Evolutionary conservation across 2,113 vertebrate genomes (phyloP).

Genomic region (Cariama cristata): DNA sequence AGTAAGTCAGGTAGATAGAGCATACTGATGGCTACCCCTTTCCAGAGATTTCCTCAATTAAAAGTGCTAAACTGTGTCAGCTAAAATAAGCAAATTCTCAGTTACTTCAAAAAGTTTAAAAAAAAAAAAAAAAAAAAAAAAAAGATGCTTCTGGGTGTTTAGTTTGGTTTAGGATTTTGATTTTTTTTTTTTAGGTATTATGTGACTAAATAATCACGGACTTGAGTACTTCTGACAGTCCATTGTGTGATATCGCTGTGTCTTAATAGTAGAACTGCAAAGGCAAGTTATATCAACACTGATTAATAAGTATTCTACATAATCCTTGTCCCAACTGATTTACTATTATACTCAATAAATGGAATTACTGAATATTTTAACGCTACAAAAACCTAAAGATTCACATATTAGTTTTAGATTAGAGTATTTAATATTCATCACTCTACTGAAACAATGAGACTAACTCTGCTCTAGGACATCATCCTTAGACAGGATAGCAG

Average conservation of each 20-base stretch:
- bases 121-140: no score
- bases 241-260: not conserved
- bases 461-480: not conserved
- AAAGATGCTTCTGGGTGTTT: not conserved
- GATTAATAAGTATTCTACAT: not conserved
- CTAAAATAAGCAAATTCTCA: not conserved
- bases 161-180: not conserved
- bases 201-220: not conserved
- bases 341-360: not conserved
- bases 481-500: not conserved
- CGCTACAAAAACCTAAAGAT: not conserved
- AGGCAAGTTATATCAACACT: not conserved
- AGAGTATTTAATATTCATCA: not conserved
- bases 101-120: not conserved
- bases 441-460: not conserved
- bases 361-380: not conserved
- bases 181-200: not conserved
- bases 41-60: not conserved
- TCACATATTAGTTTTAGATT: not conserved
- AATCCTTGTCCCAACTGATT: not conserved
- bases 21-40: not conserved
- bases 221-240: not conserved
- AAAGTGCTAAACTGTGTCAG: not conserved
- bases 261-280: not conserved
- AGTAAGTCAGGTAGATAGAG: not conserved